These are phyloP conservation scores for Cecidostiba fungosa DNA, from an alignment of 2,888 invertebrate genomes.

Conservation along the genomic window DNA sequence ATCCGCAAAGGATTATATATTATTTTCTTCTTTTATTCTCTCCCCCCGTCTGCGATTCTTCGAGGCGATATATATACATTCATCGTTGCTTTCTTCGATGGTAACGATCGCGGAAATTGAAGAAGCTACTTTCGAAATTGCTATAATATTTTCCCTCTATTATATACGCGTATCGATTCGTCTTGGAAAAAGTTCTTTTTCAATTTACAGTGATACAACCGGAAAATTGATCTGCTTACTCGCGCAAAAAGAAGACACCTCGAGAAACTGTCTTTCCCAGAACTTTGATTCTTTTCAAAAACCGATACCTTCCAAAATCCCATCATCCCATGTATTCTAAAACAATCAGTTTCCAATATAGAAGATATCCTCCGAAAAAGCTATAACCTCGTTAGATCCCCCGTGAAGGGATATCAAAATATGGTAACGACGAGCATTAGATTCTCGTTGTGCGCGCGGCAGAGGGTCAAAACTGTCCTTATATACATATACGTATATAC, in stretches of 20 bases:
- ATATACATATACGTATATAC: not conserved
- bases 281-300: not conserved
- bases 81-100: not conserved
- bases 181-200: not conserved
- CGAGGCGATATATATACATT: not conserved
- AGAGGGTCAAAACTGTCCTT: slow-evolving; percentile 25
- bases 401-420: not conserved
- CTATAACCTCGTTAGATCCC: not conserved
- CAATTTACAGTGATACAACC: not conserved
- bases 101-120: not conserved
- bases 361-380: not conserved
- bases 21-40: not conserved
- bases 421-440: slow-evolving; percentile 25
- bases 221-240: not conserved
- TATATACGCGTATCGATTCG: too few species aligned
- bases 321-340: not conserved
- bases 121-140: not conserved
- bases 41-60: not conserved
- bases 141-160: not conserved
- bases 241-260: too few species aligned
- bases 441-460: not conserved
- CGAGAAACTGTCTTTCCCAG: too few species aligned
- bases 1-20: slow-evolving; percentile 5
- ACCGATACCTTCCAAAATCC: not conserved
- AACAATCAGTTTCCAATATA: slow-evolving; percentile 10